A percentile compares a stretch with the other conserved stretches of the same genome.
These are phyloP conservation scores for Polydrusus tereticollis DNA, from an alignment of 2,888 invertebrate genomes.

Conservation along the genomic window DNA sequence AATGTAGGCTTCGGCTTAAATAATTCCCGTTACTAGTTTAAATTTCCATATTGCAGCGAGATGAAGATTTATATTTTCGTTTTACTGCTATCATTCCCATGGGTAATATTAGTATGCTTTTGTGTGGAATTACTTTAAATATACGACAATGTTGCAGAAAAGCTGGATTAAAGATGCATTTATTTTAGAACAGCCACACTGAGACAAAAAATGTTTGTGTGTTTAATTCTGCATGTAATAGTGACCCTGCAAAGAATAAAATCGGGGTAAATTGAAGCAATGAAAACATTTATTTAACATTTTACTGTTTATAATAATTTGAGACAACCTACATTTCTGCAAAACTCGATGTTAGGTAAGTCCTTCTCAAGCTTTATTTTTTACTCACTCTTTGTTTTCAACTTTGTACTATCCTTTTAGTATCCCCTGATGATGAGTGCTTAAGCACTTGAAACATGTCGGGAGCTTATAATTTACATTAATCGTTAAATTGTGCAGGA, in stretches of 20 bases:
- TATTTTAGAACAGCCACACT: not conserved
- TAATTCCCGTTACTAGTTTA: slow-evolving; percentile 62
- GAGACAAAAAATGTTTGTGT: not conserved
- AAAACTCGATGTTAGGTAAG: no score
- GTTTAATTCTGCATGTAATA: not conserved
- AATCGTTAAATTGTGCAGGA: no score
- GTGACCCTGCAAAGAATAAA: not conserved
- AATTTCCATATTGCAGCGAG: slow-evolving; percentile 61
- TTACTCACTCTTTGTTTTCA: no score
- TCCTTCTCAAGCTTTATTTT: no score
- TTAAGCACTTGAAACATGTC: no score
- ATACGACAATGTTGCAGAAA: slow-evolving; percentile 29
- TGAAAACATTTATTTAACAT: no score
- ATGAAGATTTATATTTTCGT: slow-evolving; percentile 57
- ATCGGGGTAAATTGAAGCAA: no score
- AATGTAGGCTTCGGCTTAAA: slow-evolving; percentile 61
- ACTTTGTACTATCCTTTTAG: no score
- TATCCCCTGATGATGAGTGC: no score
- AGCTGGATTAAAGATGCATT: slow-evolving; percentile 36
- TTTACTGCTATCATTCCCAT: slow-evolving; percentile 54
- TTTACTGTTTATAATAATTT: no score
- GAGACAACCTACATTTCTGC: no score
- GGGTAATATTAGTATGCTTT: slow-evolving; percentile 52
- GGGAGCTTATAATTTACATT: no score
- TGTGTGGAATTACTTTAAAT: slow-evolving; percentile 39